phyloP scores from a whole-genome alignment of 2,797 vertebrate genomes.

The Cryptoblepharus egeriae region DNA sequence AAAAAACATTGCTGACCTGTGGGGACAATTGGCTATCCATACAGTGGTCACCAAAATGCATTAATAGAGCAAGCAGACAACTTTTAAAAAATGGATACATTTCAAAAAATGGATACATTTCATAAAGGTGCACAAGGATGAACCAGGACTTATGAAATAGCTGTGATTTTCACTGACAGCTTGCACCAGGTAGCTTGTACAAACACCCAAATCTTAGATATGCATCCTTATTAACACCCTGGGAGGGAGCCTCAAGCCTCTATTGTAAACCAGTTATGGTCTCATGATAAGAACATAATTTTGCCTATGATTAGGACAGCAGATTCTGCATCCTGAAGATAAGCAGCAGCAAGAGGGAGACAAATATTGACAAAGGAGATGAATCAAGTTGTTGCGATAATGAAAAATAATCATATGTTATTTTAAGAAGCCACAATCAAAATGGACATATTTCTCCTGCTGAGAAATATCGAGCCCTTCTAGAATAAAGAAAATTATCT shows the following conservation, averaged over 20 bases:
- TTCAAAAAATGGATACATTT: not conserved
- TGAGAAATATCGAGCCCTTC: constrained; percentile 35
- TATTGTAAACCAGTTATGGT: constrained; percentile 25
- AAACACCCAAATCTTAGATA: constrained; percentile 2
- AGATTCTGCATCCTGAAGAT: constrained; percentile 57
- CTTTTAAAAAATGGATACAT: not conserved
- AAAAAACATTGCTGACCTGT: not conserved
- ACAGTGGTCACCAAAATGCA: not conserved
- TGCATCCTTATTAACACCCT: constrained; percentile 22
- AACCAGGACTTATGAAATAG: not conserved
- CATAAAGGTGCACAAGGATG: not conserved
- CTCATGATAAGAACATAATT: constrained; percentile 11
- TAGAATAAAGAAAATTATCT: constrained; percentile 27
- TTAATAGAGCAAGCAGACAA: not conserved
- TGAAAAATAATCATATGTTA: constrained; percentile 61
- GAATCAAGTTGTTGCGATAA: constrained; percentile 63
- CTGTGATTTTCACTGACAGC: not conserved
- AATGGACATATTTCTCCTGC: constrained; percentile 25
- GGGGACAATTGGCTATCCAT: not conserved
- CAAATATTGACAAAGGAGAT: constrained; percentile 68
- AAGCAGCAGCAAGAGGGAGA: constrained; percentile 45
- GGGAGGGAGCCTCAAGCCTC: not conserved
- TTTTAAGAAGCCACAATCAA: constrained; percentile 44
- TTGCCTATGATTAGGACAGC: constrained; percentile 26
- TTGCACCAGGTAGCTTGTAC: not conserved